phyloP scores from a whole-genome alignment of 92 coral and sea anemone genomes.

The Paramuricea clavata region DNA sequence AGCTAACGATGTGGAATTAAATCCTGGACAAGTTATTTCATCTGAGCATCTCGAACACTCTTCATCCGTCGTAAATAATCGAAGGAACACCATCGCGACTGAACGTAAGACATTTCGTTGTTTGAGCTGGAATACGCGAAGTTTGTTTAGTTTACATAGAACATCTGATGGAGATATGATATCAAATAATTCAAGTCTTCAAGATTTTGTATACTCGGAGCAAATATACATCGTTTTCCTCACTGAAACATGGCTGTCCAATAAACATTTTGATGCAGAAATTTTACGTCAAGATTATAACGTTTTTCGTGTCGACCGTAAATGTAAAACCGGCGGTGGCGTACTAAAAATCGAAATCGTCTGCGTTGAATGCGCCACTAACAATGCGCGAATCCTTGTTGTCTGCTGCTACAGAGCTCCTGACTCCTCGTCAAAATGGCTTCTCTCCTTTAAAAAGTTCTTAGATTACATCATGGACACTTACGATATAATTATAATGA shows the following conservation, averaged over 20 bases:
- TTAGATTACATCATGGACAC: slow-evolving; percentile 17
- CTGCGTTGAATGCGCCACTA: background rate
- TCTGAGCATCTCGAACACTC: no score
- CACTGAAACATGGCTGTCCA: slow-evolving; percentile 51
- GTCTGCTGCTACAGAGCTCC: slow-evolving; percentile 15
- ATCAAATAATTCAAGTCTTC: background rate
- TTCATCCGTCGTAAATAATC: no score
- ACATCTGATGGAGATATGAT: background rate
- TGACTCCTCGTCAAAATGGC: background rate
- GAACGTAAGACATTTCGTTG: background rate
- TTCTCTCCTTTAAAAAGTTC: background rate
- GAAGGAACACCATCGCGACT: no score
- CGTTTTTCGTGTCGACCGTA: slow-evolving; percentile 54
- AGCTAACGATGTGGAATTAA: slow-evolving; percentile 13
- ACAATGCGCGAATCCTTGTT: background rate
- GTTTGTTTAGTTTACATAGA: background rate
- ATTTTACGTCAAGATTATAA: slow-evolving; percentile 42
- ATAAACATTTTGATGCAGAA: slow-evolving; percentile 40
- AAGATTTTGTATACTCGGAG: background rate
- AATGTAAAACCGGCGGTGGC: slow-evolving; percentile 61
- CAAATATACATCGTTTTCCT: background rate
- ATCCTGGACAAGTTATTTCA: background rate
- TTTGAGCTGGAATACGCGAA: background rate
- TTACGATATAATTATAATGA: slow-evolving; percentile 48
- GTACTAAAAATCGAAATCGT: slow-evolving; percentile 28